Conservation (phyloP, 2,113 vertebrate species). For the Corythornis vintsioides region DNA sequence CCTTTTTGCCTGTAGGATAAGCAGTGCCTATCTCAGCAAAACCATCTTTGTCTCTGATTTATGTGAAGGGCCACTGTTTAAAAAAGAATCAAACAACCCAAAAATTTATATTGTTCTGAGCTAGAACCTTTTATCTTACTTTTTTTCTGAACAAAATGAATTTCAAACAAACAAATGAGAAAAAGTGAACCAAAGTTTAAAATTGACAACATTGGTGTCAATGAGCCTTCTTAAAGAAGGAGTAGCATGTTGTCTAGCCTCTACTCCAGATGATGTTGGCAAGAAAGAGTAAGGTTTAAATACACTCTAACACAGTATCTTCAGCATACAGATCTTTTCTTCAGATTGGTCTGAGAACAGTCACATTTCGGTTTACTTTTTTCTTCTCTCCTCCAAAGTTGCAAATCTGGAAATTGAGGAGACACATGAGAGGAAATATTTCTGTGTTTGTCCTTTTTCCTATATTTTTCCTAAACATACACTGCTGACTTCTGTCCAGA, state of each 20-base stretch:
- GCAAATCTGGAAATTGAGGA: neutral
- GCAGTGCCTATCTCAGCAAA: neutral
- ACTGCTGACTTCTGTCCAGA: neutral
- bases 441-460: neutral
- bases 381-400: neutral
- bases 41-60: neutral
- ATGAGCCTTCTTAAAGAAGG: neutral
- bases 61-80: neutral
- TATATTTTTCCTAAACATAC: neutral
- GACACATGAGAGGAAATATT: neutral
- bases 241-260: neutral
- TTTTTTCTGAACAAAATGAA: neutral
- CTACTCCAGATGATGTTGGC: neutral
- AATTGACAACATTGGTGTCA: neutral
- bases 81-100: neutral
- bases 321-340: neutral
- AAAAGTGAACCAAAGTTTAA: neutral
- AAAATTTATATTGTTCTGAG: neutral
- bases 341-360: neutral
- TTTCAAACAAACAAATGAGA: neutral
- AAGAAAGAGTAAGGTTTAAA: neutral
- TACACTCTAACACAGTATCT: neutral
- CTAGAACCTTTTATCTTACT: neutral
- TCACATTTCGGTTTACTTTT: neutral
- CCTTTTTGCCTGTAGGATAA: neutral